These are phyloP conservation scores for Chrysolophus pictus DNA, from an alignment of 2,797 vertebrate genomes.

Conservation along the genomic window DNA sequence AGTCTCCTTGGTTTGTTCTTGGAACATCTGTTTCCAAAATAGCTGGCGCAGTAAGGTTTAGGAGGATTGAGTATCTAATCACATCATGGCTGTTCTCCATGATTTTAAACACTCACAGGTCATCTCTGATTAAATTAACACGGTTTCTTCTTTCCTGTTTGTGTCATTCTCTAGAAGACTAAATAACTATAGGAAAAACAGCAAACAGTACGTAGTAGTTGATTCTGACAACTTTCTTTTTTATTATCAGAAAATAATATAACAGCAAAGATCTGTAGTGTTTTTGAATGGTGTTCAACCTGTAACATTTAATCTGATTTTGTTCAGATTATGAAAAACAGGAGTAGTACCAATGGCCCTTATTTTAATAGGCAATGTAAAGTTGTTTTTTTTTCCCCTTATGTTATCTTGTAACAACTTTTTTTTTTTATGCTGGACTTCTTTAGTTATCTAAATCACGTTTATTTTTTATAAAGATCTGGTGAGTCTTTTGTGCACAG, in stretches of 20 bases:
- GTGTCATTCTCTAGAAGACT: not conserved
- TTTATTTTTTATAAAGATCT: not conserved
- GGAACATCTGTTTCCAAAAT: conserved; percentile 57
- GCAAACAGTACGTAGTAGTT: not conserved
- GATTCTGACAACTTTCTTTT: not conserved
- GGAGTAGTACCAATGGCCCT: not conserved
- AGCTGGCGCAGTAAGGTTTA: conserved; percentile 4
- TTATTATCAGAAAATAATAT: not conserved
- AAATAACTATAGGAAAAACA: not conserved
- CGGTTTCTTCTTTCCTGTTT: not conserved
- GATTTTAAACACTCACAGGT: not conserved
- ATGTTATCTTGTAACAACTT: not conserved
- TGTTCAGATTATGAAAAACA: not conserved
- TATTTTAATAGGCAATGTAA: not conserved
- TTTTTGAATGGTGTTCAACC: not conserved
- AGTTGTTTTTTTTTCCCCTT: not conserved
- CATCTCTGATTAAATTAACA: conserved; percentile 13
- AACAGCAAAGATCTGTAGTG: not conserved
- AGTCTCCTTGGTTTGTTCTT: conserved; percentile 51
- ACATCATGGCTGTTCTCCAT: conserved; percentile 22
- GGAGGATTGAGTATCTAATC: conserved; percentile 47
- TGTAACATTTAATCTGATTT: not conserved
- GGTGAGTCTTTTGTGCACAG: not conserved
- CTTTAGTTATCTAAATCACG: not conserved
- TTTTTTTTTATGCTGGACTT: not conserved